A percentile compares a stretch with the other conserved stretches of the same genome.
Conservation (phyloP, 2,888 invertebrate genomes). For the Apeira syringaria region DNA sequence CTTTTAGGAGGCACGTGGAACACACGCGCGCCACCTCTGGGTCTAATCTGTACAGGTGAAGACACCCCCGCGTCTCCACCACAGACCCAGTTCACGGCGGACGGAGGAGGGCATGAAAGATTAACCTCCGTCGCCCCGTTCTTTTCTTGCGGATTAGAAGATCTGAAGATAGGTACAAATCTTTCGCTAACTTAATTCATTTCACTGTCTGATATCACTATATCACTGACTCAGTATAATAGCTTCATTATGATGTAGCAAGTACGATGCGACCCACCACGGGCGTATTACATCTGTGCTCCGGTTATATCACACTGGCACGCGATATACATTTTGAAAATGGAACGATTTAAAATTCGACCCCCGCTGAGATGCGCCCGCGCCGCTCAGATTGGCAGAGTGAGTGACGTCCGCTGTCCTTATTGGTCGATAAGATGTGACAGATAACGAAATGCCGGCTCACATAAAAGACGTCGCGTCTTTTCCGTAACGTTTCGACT, state of each 20-base stretch:
- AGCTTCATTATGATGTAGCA: conserved; percentile 25
- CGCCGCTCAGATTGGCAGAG: conserved; percentile 73
- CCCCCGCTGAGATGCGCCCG: conserved; percentile 73
- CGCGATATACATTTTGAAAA: conserved; percentile 66
- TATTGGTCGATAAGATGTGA: conserved; percentile 81
- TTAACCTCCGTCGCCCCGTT: no score
- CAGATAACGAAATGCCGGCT: conserved; percentile 72
- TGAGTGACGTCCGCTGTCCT: conserved; percentile 81
- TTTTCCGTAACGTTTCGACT: conserved; percentile 64
- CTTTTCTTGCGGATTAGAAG: no score
- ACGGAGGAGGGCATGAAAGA: no score
- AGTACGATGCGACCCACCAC: conserved; percentile 15
- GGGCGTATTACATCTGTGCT: conserved; percentile 23
- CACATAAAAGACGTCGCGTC: conserved; percentile 76
- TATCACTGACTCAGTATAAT: conserved; percentile 11
- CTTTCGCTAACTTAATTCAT: conserved; percentile 1
- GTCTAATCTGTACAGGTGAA: no score
- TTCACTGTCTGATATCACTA: not conserved
- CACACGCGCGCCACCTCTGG: no score
- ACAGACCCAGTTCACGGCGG: no score
- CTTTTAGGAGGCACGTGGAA: no score
- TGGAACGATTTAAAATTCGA: conserved; percentile 66
- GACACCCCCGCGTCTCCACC: no score
- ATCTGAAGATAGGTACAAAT: no score
- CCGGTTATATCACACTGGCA: conserved; percentile 66